Base-by-base conservation (phyloP, 1,140 invertebrate species). In the Zaprionus africanus region DNA sequence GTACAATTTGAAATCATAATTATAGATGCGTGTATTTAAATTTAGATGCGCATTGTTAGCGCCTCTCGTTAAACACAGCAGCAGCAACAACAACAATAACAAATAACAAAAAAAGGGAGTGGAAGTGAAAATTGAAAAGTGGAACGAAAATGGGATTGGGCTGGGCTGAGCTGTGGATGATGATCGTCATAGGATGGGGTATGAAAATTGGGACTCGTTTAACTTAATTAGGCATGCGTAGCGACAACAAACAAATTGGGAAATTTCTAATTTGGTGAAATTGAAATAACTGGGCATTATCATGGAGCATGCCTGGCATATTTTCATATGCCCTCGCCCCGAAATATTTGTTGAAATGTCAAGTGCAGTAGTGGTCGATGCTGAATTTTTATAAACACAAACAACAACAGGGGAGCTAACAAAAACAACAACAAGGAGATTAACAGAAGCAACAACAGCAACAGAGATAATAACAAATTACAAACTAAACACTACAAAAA, bases 291-390 rank as follows among this genome's bases (percentile, higher is more conserved):
- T 57, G 65, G 54, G 68, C 54, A 79, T 86, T 86, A 82, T 64
- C 71, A 65, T 73, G 60, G 68, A 90, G 81, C 81, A 81, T 88
- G 82, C 79, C 66, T 90, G 77, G 85, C 81, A 90, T 88, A 79
- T 74, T 90, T 88, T 78, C 82, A 87, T 90, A 90, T 76, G 75
- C 71, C 79, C 67, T 64, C 73, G 69, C 36, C 38, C 41, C 68
- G 68, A 74, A 86, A 86, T 82, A 82, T 86, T 86, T 87, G 70
- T 79, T 81, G 78, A 88, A 88, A 90, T 88, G 84, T 88, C 84
- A 88, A 88, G 84, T 88, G 78, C 51, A 26, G 64, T 65, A 60
- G 67, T 76, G 43, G 67, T 22, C 28, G 62, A 46, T 38, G 57
- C 57, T 61, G 22, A 69, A 69, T 53, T 60, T 17, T 17, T 46